Evolutionary conservation across 2,797 vertebrate genomes (phyloP), one percentile per base, ranked within the genome.

Genomic region (Anisognathus igniventris): DNA sequence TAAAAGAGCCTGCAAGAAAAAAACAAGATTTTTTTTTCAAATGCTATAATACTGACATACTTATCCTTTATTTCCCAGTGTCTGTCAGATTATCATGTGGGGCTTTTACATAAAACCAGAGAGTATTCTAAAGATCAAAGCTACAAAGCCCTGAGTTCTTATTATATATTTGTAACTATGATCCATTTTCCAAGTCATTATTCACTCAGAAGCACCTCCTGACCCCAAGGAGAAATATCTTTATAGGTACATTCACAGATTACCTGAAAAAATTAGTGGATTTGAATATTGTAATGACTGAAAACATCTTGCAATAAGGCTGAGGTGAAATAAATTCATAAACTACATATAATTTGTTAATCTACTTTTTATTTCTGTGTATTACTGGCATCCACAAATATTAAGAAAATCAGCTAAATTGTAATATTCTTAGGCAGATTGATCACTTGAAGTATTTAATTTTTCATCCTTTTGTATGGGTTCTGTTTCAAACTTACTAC

Each of bases 51-150:
- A 14, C 22, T 65, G 11, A 40, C 5, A 16, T 23, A 33, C 7
- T 51, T 74, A 25, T 18, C 5, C 7, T 62, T 66, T 88, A 54
- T 45, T 21, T 85, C 6, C 12, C 23, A 28, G 5, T 37, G 24
- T 31, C 68, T 71, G 7, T 35, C 48, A 75, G 14, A 44, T 35
- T 53, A 47, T 39, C 1, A 0, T 37, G 20, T 7, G 1, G 0
- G 2, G 1, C 4, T 13, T 67, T 73, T 50, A 14, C 5, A 10
- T 54, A 50, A 84, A 84, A 60, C 1, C 16, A n/a, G 8, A 54
- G 11, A 60, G 7, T 68, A 31, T 60, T 78, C 14, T 79, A 31
- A 75, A 66, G 9, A 66, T 57, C 28, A 86, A 47, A 71, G 8
- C 25, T 56, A 42, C 5, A 40, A 51, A 42, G 7, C 5, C 2